phyloP scores from a whole-genome alignment of 2,113 vertebrate species.

The Cyprinus carpio region DNA sequence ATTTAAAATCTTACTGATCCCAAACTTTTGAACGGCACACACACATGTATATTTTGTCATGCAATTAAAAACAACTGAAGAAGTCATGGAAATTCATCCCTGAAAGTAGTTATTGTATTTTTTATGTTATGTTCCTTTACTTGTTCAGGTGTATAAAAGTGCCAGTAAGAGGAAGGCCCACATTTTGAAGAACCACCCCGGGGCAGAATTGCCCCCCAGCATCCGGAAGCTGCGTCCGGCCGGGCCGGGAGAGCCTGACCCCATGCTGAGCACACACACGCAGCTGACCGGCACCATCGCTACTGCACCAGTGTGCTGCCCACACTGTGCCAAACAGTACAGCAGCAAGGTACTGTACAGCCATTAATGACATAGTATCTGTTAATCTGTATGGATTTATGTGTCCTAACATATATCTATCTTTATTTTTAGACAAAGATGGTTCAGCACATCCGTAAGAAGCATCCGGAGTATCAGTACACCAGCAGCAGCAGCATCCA shows the following conservation, averaged over 20 bases:
- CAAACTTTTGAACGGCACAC: too few species aligned
- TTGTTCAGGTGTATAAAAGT: conserved; percentile 93
- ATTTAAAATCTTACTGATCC: too few species aligned
- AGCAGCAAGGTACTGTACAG: conserved; percentile 89
- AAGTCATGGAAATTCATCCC: too few species aligned
- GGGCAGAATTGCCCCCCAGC: conserved; percentile 93
- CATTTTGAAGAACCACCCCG: conserved; percentile 97
- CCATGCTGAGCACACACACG: conserved; percentile 97
- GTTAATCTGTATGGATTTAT: background rate
- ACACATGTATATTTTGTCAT: too few species aligned
- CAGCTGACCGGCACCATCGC: conserved; percentile 97
- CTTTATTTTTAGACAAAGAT: conserved; percentile 87
- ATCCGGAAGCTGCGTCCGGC: conserved; percentile 95
- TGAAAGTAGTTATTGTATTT: too few species aligned
- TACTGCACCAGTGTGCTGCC: conserved; percentile 93
- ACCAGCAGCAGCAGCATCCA: conserved; percentile 84
- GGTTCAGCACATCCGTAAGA: conserved; percentile 98
- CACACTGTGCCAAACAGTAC: conserved; percentile 97
- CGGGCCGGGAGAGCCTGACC: conserved; percentile 92
- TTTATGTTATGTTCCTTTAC: background rate
- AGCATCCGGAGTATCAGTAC: conserved; percentile 86
- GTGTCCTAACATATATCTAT: background rate
- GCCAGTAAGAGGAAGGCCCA: conserved; percentile 98
- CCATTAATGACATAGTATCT: background rate
- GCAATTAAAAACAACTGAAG: too few species aligned